Percentiles rank a stretch among this genome's conserved stretches.
Evolutionary conservation across 2,888 invertebrate genomes (phyloP).

Genomic region (Leptinotarsa haldemani): DNA sequence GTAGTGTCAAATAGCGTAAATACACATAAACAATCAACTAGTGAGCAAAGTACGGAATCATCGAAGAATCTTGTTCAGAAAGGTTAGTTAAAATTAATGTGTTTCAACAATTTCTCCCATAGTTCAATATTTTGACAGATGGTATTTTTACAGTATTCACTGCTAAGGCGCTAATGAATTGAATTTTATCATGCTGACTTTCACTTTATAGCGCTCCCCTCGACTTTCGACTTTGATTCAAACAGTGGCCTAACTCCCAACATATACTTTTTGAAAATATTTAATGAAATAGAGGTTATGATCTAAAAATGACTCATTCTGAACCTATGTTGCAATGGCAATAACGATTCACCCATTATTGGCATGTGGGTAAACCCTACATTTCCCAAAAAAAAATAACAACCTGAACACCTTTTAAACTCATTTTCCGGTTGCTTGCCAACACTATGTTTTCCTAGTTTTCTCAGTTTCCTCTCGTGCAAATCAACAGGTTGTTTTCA

Average conservation of each 20-base stretch:
- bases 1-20: slow-evolving; percentile 62
- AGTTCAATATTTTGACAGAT: slow-evolving; percentile 45
- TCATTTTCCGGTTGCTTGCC: background rate
- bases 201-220: background rate
- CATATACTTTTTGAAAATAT: no score
- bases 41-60: slow-evolving; percentile 52
- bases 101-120: background rate
- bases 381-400: background rate
- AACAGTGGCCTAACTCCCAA: background rate
- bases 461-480: slow-evolving; percentile 7
- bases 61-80: slow-evolving; percentile 58
- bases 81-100: slow-evolving; percentile 52
- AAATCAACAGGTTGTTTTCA: slow-evolving; percentile 53
- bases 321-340: background rate
- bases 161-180: background rate
- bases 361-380: background rate
- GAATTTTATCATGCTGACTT: background rate
- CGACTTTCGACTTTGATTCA: no score
- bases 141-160: slow-evolving; percentile 40
- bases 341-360: background rate
- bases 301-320: slow-evolving; percentile 16
- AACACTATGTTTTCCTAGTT: slow-evolving; percentile 10
- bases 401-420: background rate
- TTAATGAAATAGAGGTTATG: slow-evolving; percentile 14
- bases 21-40: slow-evolving; percentile 56